phyloP scores from a whole-genome alignment of 2,888 invertebrate species.

The Micoletzkya japonica region DNA sequence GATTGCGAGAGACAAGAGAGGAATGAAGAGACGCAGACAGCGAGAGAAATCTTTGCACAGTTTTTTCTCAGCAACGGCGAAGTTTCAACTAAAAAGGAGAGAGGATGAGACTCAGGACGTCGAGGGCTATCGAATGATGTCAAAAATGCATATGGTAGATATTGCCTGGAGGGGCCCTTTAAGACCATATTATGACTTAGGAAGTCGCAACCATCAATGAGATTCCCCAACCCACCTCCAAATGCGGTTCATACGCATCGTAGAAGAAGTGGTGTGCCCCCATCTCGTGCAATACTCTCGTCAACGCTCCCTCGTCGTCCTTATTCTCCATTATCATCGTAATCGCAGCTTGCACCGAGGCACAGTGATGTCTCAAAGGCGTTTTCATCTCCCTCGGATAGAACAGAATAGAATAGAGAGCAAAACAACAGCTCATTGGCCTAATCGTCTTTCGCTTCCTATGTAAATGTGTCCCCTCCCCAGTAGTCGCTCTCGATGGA shows the following conservation, averaged over 20 bases:
- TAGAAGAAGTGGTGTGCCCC: conserved; percentile 63
- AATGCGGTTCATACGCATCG: conserved; percentile 59
- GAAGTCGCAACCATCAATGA: conserved; percentile 25
- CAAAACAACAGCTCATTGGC: background rate
- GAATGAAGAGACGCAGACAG: too few relatives aligned
- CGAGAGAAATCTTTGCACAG: too few relatives aligned
- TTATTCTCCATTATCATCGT: conserved; percentile 61
- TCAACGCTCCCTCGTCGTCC: conserved; percentile 45
- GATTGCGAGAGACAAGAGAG: too few relatives aligned
- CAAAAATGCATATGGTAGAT: too few relatives aligned
- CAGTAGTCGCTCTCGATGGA: background rate
- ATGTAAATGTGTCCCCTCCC: conserved; percentile 1
- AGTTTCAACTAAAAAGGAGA: too few relatives aligned
- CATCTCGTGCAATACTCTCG: conserved; percentile 54
- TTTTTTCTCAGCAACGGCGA: too few relatives aligned
- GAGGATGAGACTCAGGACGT: too few relatives aligned
- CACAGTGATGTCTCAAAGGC: conserved; percentile 52
- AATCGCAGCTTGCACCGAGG: conserved; percentile 56
- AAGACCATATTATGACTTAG: conserved; percentile 44
- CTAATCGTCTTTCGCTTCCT: background rate
- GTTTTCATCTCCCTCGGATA: background rate
- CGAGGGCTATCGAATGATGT: too few relatives aligned
- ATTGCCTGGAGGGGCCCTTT: too few relatives aligned
- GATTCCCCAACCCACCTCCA: conserved; percentile 39
- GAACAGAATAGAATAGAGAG: background rate